A percentile compares a stretch with the other conserved stretches of the same genome.
Conservation (phyloP, 2,888 invertebrate genomes). For the Digitonthophagus gazella region DNA sequence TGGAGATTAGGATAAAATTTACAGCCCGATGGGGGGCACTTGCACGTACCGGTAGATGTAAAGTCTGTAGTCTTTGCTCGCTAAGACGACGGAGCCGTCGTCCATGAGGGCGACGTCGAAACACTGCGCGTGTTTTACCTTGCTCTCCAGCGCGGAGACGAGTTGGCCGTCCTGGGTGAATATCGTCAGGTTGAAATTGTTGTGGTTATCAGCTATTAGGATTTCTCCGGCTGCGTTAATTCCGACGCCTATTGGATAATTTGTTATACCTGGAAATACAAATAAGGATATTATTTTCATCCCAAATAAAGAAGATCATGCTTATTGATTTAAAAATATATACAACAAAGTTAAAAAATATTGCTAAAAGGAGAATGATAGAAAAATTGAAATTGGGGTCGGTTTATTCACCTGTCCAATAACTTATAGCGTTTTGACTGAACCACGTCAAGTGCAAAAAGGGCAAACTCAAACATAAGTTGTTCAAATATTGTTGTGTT, state of each 20-base stretch:
- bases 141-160: slow-evolving; percentile 97
- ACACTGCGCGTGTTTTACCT: slow-evolving; percentile 99
- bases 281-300: no score
- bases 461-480: no score
- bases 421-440: no score
- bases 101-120: slow-evolving; percentile 99
- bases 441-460: no score
- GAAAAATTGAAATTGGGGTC: no score
- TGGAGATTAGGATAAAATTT: slow-evolving; percentile 35
- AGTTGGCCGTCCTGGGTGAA: slow-evolving; percentile 97
- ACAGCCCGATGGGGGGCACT: slow-evolving; percentile 84
- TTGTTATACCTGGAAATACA: slow-evolving; percentile 65
- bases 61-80: slow-evolving; percentile 98
- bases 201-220: slow-evolving; percentile 98
- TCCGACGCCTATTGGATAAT: slow-evolving; percentile 99
- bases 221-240: slow-evolving; percentile 97
- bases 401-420: no score
- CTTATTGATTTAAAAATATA: no score
- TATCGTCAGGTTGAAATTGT: slow-evolving; percentile 99
- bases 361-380: no score
- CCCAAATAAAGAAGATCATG: no score
- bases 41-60: slow-evolving; percentile 99
- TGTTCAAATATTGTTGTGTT: no score
- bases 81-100: slow-evolving; percentile 96
- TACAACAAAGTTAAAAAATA: no score